A percentile compares a stretch with the other conserved stretches of the same genome.
phyloP scores from a whole-genome alignment of 2,113 vertebrate species.

The Danio rerio region DNA sequence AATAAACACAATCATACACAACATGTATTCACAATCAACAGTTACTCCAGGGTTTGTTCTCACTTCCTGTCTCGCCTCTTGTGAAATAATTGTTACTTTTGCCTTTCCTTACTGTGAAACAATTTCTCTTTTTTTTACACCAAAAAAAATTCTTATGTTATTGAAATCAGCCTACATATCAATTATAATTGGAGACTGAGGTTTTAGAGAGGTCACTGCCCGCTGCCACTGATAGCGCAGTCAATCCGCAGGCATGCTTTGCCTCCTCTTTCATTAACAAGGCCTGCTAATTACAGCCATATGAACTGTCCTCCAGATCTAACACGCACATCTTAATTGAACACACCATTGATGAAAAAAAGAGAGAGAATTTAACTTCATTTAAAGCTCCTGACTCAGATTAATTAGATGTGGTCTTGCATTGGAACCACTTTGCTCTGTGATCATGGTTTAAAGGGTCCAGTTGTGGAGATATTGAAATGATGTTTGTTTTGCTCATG shows the following conservation, averaged over 20 bases:
- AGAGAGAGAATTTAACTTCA: constrained; percentile 47
- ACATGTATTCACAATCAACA: neutral
- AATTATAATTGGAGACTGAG: constrained; percentile 30
- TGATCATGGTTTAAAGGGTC: constrained; percentile 80
- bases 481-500: constrained; percentile 81
- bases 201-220: constrained; percentile 24
- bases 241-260: constrained; percentile 44
- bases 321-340: constrained; percentile 77
- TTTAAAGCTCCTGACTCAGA: constrained; percentile 74
- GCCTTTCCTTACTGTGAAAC: neutral
- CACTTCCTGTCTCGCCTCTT: neutral
- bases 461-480: constrained; percentile 75
- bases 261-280: constrained; percentile 72
- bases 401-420: constrained; percentile 79
- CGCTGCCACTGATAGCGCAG: constrained; percentile 45
- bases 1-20: neutral
- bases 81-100: neutral
- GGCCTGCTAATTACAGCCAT: constrained; percentile 77
- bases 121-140: neutral
- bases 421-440: constrained; percentile 73
- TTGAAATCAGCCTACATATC: constrained; percentile 24
- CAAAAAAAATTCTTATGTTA: neutral
- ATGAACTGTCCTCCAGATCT: constrained; percentile 72
- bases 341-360: constrained; percentile 68
- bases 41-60: neutral